Evolutionary conservation across 2,113 vertebrate genomes (phyloP), one percentile per base, ranked within the genome.

Genomic region (Onychostruthus taczanowskii): DNA sequence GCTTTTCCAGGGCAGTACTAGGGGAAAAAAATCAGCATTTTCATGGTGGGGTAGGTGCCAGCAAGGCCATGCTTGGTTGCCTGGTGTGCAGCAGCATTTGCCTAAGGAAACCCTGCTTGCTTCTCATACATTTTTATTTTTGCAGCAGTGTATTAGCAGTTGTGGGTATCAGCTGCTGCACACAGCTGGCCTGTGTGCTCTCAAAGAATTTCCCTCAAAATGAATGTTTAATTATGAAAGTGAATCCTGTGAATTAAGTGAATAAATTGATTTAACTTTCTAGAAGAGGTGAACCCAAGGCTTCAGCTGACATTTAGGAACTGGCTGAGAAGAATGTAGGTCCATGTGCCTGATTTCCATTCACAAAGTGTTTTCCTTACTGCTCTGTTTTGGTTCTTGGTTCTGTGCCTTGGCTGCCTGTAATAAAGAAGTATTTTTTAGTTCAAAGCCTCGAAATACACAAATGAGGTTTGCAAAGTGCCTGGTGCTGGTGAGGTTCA

Each of bases 21-120:
- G 24, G 18, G 24, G 30, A 2, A 8, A 11, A 5, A 1, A 5
- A 1, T 23, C 2, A 5, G 19, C 13, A 13, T 87, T 87, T 94
- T 46, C 6, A 1, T 5, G 5, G 22, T 3, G 7, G 17, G 5
- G 3, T 10, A 2, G 63, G 5, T 49, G 35, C 44, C 33, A 13
- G 41, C 41, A 28, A 6, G 44, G 47, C 26, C 4, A 0, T 6
- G 7, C 22, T 67, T 3, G 6, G 7, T 19, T 84, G 13, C 27
- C 35, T 53, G 67, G 31, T 21, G 66, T 8, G 26, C 53, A 69
- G 39, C 41, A 88, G 81, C 30, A 7, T 70, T 87, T 82, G 26
- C 52, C 28, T 10, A 19, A 46, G 80, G 73, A 67, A 79, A 46
- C 14, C 5, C 28, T 26, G 23, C 7, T 69, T 82, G 19, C 22